Conservation (phyloP, 92 coral and sea anemone species). For the Virgularia gustaviana region DNA sequence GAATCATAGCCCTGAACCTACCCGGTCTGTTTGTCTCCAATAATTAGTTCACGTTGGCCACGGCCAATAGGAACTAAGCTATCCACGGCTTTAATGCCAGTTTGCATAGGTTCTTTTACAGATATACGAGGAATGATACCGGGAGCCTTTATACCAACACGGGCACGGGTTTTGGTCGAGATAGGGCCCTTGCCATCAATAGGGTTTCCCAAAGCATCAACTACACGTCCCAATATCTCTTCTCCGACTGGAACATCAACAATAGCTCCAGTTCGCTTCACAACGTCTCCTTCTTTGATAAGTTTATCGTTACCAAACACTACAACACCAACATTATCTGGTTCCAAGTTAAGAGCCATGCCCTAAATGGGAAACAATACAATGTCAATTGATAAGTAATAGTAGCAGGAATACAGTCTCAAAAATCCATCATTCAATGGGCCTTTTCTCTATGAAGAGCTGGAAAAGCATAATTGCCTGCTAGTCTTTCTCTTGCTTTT, state of each 20-base stretch:
- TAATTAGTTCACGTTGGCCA: constrained; percentile 99
- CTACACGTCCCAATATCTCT: constrained; percentile 94
- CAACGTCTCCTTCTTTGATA: constrained; percentile 98
- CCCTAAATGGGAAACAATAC: too few relatives aligned
- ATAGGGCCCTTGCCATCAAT: constrained; percentile 98
- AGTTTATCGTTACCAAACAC: constrained; percentile 99
- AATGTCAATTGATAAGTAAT: too few relatives aligned
- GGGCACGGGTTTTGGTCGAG: constrained; percentile 55
- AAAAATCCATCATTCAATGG: too few relatives aligned
- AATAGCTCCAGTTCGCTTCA: constrained; percentile 99
- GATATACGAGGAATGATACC: constrained; percentile 98
- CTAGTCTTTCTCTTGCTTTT: too few relatives aligned
- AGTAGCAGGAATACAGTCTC: too few relatives aligned
- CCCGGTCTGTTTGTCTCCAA: constrained; percentile 99
- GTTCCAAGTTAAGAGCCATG: constrained; percentile 99
- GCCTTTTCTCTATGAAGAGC: too few relatives aligned
- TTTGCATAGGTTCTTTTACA: constrained; percentile 98
- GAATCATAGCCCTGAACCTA: constrained; percentile 11
- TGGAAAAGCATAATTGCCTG: too few relatives aligned
- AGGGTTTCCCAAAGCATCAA: constrained; percentile 96
- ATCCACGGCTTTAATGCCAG: constrained; percentile 98
- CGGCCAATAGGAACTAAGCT: constrained; percentile 99
- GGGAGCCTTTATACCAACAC: constrained; percentile 97
- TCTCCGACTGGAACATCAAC: constrained; percentile 98
- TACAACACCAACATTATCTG: constrained; percentile 99